Evolutionary conservation across 2,113 vertebrate species (phyloP), one percentile per base, ranked within the genome.

Genomic region (Pachycephala philippinensis): DNA sequence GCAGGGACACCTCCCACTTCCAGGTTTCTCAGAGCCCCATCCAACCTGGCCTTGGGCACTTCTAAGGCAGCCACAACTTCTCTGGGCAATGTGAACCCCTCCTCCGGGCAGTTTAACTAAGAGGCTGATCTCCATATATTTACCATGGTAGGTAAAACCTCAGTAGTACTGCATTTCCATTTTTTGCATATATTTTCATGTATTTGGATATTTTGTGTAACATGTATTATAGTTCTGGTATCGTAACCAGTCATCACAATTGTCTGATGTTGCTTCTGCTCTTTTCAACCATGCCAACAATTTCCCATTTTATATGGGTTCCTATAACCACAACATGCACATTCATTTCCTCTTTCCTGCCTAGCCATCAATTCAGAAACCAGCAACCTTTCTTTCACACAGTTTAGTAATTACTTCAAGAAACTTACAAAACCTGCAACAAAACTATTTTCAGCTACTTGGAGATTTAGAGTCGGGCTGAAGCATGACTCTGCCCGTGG

Each of bases 401-500:
- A 15, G 28, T 65, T 68, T 60, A 1, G 2, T 45, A 71, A 59
- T 49, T 28, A 30, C 74, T 82, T 63, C 33, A 82, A 79, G 40
- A 33, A 52, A 81, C 20, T 50, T 70, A 33, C 9, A 70, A 40
- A 33, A 72, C 33, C 37, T 27, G 19, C 42, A 74, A 28, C 24
- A 60, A 84, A 85, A 80, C 22, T 23, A 2, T 47, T 65, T 89
- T 35, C 23, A 69, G 27, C 40, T 60, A 18, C 6, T 37, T 56
- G 60, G 64, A 56, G 11, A 20, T 50, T 39, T 53, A 39, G 69
- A 72, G 44, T 31, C 49, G 50, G 79, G 40, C 54, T 86, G 80
- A 71, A 60, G 39, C 13, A 20, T 3, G 4, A 11, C 40, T 68
- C 17, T 63, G 24, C 23, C 28, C 21, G 15, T 0, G 0, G 61